Evolutionary conservation across 1,140 invertebrate genomes (phyloP).

Genomic region (Drusus annulatus): DNA sequence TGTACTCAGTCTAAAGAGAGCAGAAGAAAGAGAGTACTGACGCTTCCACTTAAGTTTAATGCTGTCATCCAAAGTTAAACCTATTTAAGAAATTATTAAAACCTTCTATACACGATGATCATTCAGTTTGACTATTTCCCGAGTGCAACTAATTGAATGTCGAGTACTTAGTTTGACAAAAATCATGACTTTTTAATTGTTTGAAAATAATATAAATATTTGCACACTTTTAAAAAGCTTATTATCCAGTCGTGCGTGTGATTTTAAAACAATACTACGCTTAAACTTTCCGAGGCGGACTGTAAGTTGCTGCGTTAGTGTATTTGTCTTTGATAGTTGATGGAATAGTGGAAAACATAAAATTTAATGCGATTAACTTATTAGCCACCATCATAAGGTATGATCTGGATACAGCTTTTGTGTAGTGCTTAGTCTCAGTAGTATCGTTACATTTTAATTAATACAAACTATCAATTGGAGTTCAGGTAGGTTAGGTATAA

Average conservation of each 20-base stretch:
- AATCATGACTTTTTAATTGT: neutral
- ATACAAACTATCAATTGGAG: neutral
- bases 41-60: conserved; percentile 41
- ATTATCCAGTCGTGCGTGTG: too few relatives aligned
- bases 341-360: too few relatives aligned
- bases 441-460: neutral
- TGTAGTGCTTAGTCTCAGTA: neutral
- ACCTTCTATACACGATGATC: neutral
- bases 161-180: neutral
- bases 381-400: too few relatives aligned
- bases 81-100: conserved; percentile 37
- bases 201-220: too few relatives aligned
- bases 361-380: too few relatives aligned
- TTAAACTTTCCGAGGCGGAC: too few relatives aligned
- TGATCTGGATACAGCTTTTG: neutral
- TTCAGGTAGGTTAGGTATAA: neutral
- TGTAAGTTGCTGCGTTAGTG: too few relatives aligned
- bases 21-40: neutral
- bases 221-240: neutral
- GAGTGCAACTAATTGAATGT: neutral
- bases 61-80: conserved; percentile 11
- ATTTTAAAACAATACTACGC: too few relatives aligned
- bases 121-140: neutral
- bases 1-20: conserved; percentile 4
- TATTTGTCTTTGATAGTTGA: too few relatives aligned